These are phyloP conservation scores for Neodon shergylaensis DNA, from an alignment of 2,113 vertebrate species.

Conservation along the genomic window DNA sequence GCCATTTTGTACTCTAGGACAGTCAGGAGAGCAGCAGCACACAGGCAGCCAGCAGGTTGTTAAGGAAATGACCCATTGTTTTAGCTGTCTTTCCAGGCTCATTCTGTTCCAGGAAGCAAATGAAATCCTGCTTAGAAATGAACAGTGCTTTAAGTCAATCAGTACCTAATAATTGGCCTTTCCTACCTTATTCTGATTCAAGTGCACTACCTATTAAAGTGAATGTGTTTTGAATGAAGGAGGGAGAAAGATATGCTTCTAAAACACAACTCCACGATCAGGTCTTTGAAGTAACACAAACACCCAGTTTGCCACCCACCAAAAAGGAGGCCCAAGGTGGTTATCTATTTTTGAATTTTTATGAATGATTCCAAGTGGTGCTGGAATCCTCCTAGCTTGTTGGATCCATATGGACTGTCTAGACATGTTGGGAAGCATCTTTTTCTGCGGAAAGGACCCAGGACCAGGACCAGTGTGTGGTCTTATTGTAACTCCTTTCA, in stretches of 20 bases:
- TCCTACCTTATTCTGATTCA: not conserved
- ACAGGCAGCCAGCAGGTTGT: not conserved
- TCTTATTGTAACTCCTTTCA: not conserved
- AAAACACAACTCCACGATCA: not conserved
- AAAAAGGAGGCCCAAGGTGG: not conserved
- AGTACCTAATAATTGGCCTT: not conserved
- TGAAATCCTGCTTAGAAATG: not conserved
- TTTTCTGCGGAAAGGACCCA: not conserved
- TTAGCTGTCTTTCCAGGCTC: not conserved
- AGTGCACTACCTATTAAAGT: not conserved
- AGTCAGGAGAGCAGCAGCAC: not conserved
- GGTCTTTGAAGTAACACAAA: not conserved
- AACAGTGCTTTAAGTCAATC: not conserved
- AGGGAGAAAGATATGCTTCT: not conserved
- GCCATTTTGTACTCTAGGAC: not conserved
- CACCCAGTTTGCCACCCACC: not conserved
- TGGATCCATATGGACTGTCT: not conserved
- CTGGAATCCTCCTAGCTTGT: not conserved
- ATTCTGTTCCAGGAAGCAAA: not conserved
- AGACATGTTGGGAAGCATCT: not conserved
- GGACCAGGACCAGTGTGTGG: not conserved
- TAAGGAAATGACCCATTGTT: not conserved
- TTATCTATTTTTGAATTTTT: not conserved
- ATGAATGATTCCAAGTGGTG: not conserved
- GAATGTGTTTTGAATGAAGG: too few species aligned